Evolutionary conservation across 1,140 invertebrate species (phyloP).

Genomic region (Ladona fulva): DNA sequence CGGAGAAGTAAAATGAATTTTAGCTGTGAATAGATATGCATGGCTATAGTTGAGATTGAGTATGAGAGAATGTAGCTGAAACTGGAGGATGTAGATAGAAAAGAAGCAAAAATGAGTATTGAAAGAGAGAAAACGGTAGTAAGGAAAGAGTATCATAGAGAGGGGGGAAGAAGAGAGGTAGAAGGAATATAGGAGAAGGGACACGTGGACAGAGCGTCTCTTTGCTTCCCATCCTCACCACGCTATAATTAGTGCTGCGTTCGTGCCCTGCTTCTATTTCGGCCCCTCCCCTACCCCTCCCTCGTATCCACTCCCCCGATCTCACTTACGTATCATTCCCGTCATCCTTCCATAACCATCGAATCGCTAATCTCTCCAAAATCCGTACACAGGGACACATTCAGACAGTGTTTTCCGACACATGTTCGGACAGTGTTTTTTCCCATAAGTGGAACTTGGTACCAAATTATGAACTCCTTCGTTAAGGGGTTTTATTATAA

Average conservation of each 20-base stretch:
- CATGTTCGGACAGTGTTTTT: too few species aligned
- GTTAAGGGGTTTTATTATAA: too few species aligned
- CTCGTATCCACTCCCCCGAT: not conserved
- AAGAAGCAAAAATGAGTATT: not conserved
- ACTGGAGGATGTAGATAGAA: not conserved
- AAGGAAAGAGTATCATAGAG: not conserved
- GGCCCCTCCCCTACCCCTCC: not conserved
- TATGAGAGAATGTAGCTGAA: not conserved
- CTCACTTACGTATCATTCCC: not conserved
- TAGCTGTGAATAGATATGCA: too few species aligned
- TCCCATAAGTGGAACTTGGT: too few species aligned
- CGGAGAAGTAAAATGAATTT: too few species aligned
- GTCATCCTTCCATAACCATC: too few species aligned
- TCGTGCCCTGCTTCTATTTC: conserved; percentile 7
- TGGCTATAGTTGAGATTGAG: not conserved
- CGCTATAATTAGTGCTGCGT: not conserved
- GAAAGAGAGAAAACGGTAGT: not conserved
- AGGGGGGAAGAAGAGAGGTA: not conserved
- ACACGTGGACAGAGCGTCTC: not conserved
- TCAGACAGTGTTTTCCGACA: too few species aligned
- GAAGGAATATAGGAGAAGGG: not conserved
- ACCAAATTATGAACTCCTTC: too few species aligned
- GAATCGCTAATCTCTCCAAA: too few species aligned
- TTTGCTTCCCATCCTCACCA: not conserved
- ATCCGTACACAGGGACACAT: too few species aligned